Base-by-base conservation (phyloP, 2,888 invertebrate species). In the Eupeodes luniger region DNA sequence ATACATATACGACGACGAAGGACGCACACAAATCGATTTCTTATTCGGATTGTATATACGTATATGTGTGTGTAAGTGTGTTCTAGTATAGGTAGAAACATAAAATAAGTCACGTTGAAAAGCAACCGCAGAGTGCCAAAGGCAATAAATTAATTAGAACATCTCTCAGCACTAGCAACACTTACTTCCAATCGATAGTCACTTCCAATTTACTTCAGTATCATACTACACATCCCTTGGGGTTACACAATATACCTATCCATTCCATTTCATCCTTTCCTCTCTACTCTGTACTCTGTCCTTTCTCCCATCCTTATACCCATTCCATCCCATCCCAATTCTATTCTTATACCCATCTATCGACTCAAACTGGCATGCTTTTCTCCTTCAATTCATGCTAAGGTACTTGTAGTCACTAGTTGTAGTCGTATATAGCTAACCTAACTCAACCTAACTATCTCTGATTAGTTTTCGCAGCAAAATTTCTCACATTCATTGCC, bases 141-240 rank as follows among this genome's bases (percentile, higher is more conserved):
- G 70, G 82, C 77, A 64, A 77, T 82, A 70, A 82, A 82, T 82
- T 82, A 82, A 82, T 77, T 82, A 77, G 57, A 62, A 82, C 70
- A 82, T 82, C 70, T 70, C 77, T 72, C 57, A 70, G 64, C 74
- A 81, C 19, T 70, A 62, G 53, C 53, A 81, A 81, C 81, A 75
- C 75, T 81, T 75, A 64, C 77, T 77, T 57, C 47, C 77, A 82
- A 77, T 57, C 67, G 69, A 69, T 69, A 76, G 67, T 69, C 75
- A 76, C 67, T 81, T 81, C 67, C 69, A 81, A 81, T 81, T 81
- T 81, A 81, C 61, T 81, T 76, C 76, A 34, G 75, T 53, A 81
- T 76, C 81, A 77, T 76, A 70, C 14, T 72, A 82, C 69, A 77
- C 40, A 77, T 66, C 74, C 83, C 83, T 12, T 5, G 74, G 53